Conservation (phyloP, 2,888 invertebrate species). For the Suillia variegata region DNA sequence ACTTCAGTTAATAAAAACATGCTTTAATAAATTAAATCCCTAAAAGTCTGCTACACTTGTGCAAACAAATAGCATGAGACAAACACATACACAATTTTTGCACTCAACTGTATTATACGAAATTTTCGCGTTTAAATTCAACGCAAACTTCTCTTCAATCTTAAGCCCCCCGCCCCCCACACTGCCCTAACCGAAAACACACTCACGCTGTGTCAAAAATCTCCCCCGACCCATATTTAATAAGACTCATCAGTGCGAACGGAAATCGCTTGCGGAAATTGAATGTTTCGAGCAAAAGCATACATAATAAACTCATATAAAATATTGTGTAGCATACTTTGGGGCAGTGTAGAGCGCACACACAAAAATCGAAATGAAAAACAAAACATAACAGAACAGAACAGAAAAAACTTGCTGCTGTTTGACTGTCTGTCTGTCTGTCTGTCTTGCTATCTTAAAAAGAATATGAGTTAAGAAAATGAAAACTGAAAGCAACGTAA, state of each 20-base stretch:
- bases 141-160: no score
- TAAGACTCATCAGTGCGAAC: slow-evolving; percentile 50
- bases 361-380: background rate
- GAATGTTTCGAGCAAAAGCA: slow-evolving; percentile 49
- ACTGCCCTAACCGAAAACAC: background rate
- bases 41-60: no score
- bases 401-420: background rate
- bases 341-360: slow-evolving; percentile 17
- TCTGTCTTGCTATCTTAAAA: background rate
- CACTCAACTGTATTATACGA: no score
- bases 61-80: no score
- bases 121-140: no score
- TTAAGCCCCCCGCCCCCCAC: background rate
- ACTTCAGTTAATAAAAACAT: no score
- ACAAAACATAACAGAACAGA: slow-evolving; percentile 4
- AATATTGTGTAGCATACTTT: slow-evolving; percentile 42
- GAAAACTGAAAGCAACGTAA: slow-evolving; percentile 16
- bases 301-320: slow-evolving; percentile 53
- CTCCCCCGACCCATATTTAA: slow-evolving; percentile 36
- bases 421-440: no score
- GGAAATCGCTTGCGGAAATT: slow-evolving; percentile 54
- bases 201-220: background rate
- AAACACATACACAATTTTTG: no score
- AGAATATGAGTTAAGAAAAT: slow-evolving; percentile 8
- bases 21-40: no score